These are phyloP conservation scores for Microcebus ravelobensis DNA, from an alignment of 2,113 vertebrate genomes.

Conservation along the genomic window DNA sequence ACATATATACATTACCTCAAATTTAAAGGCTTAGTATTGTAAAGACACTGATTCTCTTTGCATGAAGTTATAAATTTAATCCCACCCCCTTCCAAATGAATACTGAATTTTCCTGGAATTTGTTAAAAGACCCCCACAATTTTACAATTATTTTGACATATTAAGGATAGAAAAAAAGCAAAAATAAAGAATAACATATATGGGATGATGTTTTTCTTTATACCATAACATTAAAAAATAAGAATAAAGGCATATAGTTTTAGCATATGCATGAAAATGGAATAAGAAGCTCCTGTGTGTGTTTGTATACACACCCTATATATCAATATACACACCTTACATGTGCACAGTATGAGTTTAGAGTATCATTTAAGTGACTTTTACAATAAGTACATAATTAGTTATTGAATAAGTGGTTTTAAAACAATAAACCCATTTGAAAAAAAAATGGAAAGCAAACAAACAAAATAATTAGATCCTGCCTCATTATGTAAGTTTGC, in stretches of 20 bases:
- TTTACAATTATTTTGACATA: background rate
- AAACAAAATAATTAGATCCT: background rate
- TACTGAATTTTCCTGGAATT: background rate
- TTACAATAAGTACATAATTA: background rate
- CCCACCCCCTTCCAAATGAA: background rate
- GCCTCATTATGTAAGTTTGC: background rate
- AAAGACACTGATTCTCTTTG: background rate
- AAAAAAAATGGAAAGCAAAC: background rate
- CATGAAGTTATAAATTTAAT: constrained; percentile 9
- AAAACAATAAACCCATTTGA: background rate
- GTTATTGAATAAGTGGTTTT: background rate
- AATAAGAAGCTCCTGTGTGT: background rate
- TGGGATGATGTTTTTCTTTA: background rate
- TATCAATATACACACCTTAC: background rate
- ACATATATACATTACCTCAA: background rate
- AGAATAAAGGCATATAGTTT: background rate
- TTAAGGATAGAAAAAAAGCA: background rate
- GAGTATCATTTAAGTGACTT: background rate
- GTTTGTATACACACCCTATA: background rate
- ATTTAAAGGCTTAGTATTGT: background rate
- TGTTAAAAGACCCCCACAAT: background rate
- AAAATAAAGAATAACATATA: background rate
- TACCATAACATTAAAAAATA: background rate
- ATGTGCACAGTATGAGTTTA: background rate
- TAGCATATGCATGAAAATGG: background rate